phyloP scores from a whole-genome alignment of 1,140 invertebrate genomes.

The Euura lappo region DNA sequence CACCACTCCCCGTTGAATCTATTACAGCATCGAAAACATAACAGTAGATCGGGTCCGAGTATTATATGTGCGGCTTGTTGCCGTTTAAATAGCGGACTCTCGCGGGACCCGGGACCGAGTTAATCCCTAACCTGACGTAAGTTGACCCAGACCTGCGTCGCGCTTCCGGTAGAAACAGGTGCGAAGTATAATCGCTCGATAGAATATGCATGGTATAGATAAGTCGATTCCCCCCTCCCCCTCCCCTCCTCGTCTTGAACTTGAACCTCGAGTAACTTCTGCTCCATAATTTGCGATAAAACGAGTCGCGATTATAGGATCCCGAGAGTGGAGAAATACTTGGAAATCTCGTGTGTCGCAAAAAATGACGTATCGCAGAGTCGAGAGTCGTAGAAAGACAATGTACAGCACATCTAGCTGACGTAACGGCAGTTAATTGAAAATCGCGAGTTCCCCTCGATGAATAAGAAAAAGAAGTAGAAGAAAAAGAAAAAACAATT shows the following conservation, averaged over 20 bases:
- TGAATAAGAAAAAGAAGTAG: background rate
- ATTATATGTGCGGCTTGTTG: background rate
- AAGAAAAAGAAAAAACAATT: background rate
- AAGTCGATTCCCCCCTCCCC: no score
- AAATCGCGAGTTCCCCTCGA: background rate
- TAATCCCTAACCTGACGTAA: constrained; percentile 7
- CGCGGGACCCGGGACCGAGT: background rate
- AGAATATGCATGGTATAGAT: no score
- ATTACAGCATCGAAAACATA: constrained; percentile 7
- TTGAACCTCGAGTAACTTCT: no score
- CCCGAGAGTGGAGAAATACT: no score
- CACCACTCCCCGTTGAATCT: background rate
- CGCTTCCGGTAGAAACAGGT: background rate
- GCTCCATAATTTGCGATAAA: no score
- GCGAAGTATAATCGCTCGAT: no score
- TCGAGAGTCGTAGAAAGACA: no score
- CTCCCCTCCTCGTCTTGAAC: no score
- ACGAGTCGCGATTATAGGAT: no score
- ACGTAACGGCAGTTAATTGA: background rate
- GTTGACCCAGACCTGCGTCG: background rate
- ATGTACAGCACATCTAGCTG: no score
- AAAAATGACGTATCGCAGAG: no score
- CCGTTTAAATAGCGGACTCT: background rate
- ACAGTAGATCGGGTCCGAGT: background rate
- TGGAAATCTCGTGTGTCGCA: no score